Conservation (phyloP, 2,888 invertebrate species). For the Apamea anceps region DNA sequence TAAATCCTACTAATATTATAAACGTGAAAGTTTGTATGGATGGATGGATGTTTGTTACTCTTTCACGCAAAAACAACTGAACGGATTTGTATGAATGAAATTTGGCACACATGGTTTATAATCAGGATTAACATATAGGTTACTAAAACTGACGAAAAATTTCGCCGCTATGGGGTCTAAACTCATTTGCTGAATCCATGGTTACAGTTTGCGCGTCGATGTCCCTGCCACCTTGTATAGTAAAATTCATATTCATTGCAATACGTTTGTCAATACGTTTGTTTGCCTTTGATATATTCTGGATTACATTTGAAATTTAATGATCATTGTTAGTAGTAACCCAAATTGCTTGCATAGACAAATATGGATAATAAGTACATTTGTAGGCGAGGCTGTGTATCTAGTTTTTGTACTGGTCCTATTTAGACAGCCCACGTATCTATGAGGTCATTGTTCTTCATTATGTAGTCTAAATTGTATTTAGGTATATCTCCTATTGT, state of each 20-base stretch:
- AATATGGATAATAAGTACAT: constrained; percentile 57
- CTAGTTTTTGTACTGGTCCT: constrained; percentile 57
- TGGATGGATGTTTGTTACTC: too few species aligned
- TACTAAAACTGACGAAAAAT: too few species aligned
- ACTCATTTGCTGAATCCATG: too few species aligned
- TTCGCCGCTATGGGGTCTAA: too few species aligned
- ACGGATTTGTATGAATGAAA: too few species aligned
- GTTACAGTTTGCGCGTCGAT: too few species aligned
- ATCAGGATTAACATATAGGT: too few species aligned
- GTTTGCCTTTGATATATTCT: neutral
- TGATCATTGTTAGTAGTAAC: constrained; percentile 41
- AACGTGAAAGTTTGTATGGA: too few species aligned
- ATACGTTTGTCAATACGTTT: neutral
- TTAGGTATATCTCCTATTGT: constrained; percentile 10
- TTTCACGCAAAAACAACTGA: too few species aligned
- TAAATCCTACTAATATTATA: too few species aligned
- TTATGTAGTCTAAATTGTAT: constrained; percentile 13
- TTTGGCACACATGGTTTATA: too few species aligned
- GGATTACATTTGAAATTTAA: constrained; percentile 16
- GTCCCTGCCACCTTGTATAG: too few species aligned
- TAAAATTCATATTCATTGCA: constrained; percentile 2
- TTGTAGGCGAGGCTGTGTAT: constrained; percentile 57
- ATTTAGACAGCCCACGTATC: constrained; percentile 53
- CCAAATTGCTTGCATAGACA: constrained; percentile 42
- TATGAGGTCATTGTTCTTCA: constrained; percentile 46